phyloP scores from a whole-genome alignment of 2,113 vertebrate genomes.

The Rhabdomys dilectus region DNA sequence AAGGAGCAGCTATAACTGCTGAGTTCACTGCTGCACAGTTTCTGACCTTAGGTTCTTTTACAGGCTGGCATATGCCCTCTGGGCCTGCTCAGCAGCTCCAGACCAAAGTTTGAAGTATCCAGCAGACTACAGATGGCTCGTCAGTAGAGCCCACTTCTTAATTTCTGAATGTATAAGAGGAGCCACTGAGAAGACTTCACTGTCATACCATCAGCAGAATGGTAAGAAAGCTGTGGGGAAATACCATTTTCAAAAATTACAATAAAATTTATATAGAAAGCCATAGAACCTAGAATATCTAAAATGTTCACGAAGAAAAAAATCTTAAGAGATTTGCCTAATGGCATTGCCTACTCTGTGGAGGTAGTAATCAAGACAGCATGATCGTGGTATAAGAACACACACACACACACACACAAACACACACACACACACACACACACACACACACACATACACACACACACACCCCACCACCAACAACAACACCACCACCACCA shows the following conservation, averaged over 20 bases:
- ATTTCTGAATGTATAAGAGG: neutral
- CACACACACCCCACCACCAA: neutral
- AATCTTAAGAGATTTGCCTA: neutral
- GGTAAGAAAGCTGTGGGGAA: neutral
- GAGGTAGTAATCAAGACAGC: neutral
- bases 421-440: neutral
- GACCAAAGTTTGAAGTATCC: neutral
- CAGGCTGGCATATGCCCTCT: neutral
- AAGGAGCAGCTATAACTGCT: no score
- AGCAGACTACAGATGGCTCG: neutral
- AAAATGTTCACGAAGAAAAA: neutral
- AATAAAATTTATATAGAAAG: neutral
- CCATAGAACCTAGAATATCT: neutral
- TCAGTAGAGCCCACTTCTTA: neutral
- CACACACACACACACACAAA: neutral
- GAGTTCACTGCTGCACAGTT: neutral
- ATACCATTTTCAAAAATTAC: neutral
- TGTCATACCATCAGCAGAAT: neutral
- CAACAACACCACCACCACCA: no score
- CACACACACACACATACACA: neutral
- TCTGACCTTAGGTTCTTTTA: neutral
- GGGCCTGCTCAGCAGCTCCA: no score
- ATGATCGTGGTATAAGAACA: neutral
- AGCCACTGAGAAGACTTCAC: constrained; percentile 92
- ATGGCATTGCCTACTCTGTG: neutral